A percentile compares a stretch with the other conserved stretches of the same genome.
Evolutionary conservation across 92 coral and sea anemone genomes (phyloP).

Genomic region (Heteractis magnifica): DNA sequence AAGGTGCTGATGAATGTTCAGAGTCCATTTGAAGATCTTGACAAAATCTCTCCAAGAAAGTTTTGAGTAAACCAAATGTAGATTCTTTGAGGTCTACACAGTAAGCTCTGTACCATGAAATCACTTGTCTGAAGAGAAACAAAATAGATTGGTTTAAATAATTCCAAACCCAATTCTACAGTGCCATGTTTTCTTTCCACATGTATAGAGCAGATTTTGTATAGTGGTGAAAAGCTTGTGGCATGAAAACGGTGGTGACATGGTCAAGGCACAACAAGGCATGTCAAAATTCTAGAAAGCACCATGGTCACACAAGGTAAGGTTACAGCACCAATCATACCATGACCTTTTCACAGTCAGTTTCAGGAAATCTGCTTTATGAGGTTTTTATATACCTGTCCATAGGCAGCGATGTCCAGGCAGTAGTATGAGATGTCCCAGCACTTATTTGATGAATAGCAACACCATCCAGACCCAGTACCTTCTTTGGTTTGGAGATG

Average conservation of each 20-base stretch:
- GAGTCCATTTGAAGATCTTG: conserved; percentile 44
- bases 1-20: conserved; percentile 54
- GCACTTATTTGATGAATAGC: conserved; percentile 77
- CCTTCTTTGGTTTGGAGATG: conserved; percentile 76
- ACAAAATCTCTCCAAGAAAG: conserved; percentile 63
- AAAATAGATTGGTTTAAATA: not conserved
- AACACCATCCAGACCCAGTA: conserved; percentile 73
- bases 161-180: too few relatives aligned
- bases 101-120: conserved; percentile 80
- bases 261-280: too few relatives aligned
- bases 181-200: too few relatives aligned
- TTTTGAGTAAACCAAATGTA: conserved; percentile 64
- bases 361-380: not conserved
- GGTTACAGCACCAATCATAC: not conserved
- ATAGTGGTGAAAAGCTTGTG: too few relatives aligned
- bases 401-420: conserved; percentile 84
- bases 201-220: too few relatives aligned
- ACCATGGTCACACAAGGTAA: too few relatives aligned
- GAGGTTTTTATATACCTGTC: conserved; percentile 49
- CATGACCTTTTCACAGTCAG: not conserved
- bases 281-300: too few relatives aligned
- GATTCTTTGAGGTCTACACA: conserved; percentile 80
- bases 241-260: too few relatives aligned
- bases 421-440: conserved; percentile 83
- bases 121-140: conserved; percentile 49